Evolutionary conservation across 2,888 invertebrate species (phyloP).

Genomic region (Chrysodeixis includens): DNA sequence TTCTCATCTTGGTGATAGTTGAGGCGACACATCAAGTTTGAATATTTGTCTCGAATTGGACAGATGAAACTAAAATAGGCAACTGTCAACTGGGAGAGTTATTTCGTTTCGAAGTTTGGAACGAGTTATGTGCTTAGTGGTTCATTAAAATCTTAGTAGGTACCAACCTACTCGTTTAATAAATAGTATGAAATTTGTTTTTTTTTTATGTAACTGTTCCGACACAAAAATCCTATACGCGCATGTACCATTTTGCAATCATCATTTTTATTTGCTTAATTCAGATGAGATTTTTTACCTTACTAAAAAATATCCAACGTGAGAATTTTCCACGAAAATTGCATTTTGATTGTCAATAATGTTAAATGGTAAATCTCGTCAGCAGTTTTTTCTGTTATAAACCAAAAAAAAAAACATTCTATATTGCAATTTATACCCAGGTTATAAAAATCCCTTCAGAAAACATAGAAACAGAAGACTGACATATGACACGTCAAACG

Average conservation of each 20-base stretch:
- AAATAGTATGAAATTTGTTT: neutral
- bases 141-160: neutral
- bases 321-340: too few species aligned
- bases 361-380: neutral
- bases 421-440: neutral
- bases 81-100: constrained; percentile 35
- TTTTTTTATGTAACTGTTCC: too few species aligned
- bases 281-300: too few species aligned
- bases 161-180: too few species aligned
- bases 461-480: too few species aligned
- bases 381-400: neutral
- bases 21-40: constrained; percentile 65
- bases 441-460: constrained; percentile 9
- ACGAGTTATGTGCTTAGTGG: constrained; percentile 10
- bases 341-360: neutral
- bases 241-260: too few species aligned
- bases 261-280: too few species aligned
- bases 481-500: constrained; percentile 6
- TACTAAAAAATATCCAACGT: too few species aligned
- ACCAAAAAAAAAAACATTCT: neutral
- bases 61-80: constrained; percentile 55
- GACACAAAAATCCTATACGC: too few species aligned
- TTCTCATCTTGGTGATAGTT: constrained; percentile 62
- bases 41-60: constrained; percentile 65
- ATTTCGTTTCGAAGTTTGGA: constrained; percentile 16